These are phyloP conservation scores for Myotis daubentonii DNA, from an alignment of 2,797 vertebrate genomes.

Conservation along the genomic window DNA sequence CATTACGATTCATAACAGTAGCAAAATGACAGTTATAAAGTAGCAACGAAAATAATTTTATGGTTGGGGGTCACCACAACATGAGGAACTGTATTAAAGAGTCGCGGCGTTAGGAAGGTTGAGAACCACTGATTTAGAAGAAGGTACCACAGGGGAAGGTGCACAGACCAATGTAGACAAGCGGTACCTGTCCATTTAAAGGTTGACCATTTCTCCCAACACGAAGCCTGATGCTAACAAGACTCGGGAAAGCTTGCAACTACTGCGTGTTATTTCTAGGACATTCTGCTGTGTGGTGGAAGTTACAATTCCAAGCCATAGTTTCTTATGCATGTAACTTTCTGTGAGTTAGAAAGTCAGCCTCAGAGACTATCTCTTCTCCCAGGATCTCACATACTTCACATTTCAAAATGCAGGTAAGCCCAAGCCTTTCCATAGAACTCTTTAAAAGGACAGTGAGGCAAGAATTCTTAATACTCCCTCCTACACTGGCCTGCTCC, in stretches of 20 bases:
- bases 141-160: not conserved
- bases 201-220: not conserved
- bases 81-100: too few species aligned
- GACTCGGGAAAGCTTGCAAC: not conserved
- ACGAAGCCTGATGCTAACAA: not conserved
- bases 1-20: too few species aligned
- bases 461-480: not conserved
- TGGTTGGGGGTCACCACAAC: too few species aligned
- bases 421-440: not conserved
- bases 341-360: not conserved
- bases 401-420: not conserved
- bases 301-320: not conserved
- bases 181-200: not conserved
- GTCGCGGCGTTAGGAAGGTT: too few species aligned
- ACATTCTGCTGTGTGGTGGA: not conserved
- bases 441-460: not conserved
- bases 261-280: not conserved
- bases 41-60: too few species aligned
- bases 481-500: not conserved
- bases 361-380: not conserved
- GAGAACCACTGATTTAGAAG: not conserved
- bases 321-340: not conserved
- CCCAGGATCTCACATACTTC: not conserved
- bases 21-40: too few species aligned
- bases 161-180: not conserved